Evolutionary conservation across 2,113 vertebrate species (phyloP).

Genomic region (Equus quagga): DNA sequence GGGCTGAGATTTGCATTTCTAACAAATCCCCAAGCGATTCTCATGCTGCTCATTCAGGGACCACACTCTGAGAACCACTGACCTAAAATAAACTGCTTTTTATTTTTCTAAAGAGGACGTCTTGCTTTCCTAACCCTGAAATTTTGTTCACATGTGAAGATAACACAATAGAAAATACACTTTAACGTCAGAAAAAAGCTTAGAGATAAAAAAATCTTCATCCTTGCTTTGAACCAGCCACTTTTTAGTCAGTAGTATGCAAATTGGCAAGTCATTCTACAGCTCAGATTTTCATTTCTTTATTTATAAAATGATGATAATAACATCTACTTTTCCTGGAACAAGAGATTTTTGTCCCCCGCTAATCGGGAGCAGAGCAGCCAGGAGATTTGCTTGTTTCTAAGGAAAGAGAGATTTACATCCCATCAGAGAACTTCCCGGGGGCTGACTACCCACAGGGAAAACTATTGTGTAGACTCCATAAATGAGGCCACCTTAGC

Average conservation of each 20-base stretch:
- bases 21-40: neutral
- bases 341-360: neutral
- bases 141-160: neutral
- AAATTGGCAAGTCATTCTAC: neutral
- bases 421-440: neutral
- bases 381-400: constrained; percentile 2
- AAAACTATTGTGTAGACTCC: neutral
- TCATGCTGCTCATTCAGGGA: neutral
- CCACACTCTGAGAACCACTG: neutral
- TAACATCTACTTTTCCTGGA: neutral
- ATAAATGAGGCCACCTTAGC: neutral
- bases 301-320: constrained; percentile 6
- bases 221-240: neutral
- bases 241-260: neutral
- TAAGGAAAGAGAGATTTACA: constrained; percentile 41
- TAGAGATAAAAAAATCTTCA: neutral
- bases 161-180: neutral
- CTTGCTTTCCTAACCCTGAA: constrained; percentile 13
- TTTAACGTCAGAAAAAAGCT: neutral
- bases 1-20: neutral
- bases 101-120: neutral
- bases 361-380: neutral
- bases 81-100: constrained; percentile 37
- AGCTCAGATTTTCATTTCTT: constrained; percentile 9
- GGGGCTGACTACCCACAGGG: neutral